Evolutionary conservation across 2,888 invertebrate genomes (phyloP).

Genomic region (Drosophila paracracens): DNA sequence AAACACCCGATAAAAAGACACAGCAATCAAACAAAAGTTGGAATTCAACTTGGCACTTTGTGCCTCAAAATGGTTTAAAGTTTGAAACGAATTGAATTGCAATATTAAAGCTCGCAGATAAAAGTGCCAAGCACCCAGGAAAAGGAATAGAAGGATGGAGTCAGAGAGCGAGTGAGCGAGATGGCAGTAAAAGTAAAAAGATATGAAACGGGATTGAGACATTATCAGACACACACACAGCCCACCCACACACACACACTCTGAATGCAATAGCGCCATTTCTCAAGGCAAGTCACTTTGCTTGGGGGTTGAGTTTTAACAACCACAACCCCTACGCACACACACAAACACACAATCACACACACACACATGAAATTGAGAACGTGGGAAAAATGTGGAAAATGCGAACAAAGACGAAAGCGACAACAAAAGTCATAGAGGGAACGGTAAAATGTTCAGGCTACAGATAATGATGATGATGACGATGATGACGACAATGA

Average conservation of each 20-base stretch:
- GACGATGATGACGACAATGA: conserved; percentile 19
- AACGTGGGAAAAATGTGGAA: conserved; percentile 69
- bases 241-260: background rate
- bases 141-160: background rate
- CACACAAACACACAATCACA: background rate
- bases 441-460: conserved; percentile 36
- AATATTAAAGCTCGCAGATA: conserved; percentile 42
- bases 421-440: conserved; percentile 35
- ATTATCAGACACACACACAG: conserved; percentile 33
- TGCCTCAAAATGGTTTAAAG: conserved; percentile 28
- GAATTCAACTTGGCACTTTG: conserved; percentile 40
- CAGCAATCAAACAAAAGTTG: conserved; percentile 7
- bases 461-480: conserved; percentile 21
- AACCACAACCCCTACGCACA: conserved; percentile 14
- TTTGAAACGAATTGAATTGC: conserved; percentile 14
- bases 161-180: background rate
- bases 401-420: conserved; percentile 52
- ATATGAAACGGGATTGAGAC: conserved; percentile 32
- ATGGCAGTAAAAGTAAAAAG: background rate
- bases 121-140: conserved; percentile 8
- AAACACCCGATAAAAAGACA: background rate
- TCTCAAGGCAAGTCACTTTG: conserved; percentile 49
- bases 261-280: conserved; percentile 14
- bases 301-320: conserved; percentile 35
- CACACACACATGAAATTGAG: background rate